phyloP scores from a whole-genome alignment of 2,888 invertebrate species.

The Sesia bembeciformis region DNA sequence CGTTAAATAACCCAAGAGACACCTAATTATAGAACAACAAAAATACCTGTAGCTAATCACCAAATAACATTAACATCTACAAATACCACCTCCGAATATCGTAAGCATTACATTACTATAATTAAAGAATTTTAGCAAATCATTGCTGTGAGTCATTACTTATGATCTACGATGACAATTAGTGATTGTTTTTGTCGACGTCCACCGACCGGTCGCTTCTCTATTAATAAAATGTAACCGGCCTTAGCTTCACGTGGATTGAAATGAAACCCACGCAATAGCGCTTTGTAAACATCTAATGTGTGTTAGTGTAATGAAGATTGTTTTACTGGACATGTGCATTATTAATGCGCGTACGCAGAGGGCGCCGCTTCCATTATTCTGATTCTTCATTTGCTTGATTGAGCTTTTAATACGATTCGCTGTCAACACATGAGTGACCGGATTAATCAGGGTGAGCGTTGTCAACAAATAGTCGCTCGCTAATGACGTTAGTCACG shows the following conservation, averaged over 20 bases:
- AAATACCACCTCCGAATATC: neutral
- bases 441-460: slow-evolving; percentile 60
- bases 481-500: slow-evolving; percentile 60
- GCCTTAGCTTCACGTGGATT: neutral
- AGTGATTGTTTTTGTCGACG: neutral
- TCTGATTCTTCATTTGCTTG: slow-evolving; percentile 73
- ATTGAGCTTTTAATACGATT: slow-evolving; percentile 74
- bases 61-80: neutral
- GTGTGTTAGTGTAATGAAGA: slow-evolving; percentile 69
- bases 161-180: slow-evolving; percentile 28
- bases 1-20: too few relatives aligned
- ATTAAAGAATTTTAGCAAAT: slow-evolving; percentile 57
- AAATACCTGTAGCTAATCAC: too few relatives aligned
- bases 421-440: slow-evolving; percentile 56
- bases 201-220: neutral
- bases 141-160: slow-evolving; percentile 51
- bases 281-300: slow-evolving; percentile 46
- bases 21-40: too few relatives aligned
- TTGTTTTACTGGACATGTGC: slow-evolving; percentile 63
- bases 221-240: neutral
- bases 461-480: slow-evolving; percentile 52
- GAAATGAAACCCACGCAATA: neutral
- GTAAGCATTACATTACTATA: slow-evolving; percentile 30
- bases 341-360: slow-evolving; percentile 74
- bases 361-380: slow-evolving; percentile 63